Base-by-base conservation (phyloP, 92 coral and sea anemone species). In the Siderastrea radians region DNA sequence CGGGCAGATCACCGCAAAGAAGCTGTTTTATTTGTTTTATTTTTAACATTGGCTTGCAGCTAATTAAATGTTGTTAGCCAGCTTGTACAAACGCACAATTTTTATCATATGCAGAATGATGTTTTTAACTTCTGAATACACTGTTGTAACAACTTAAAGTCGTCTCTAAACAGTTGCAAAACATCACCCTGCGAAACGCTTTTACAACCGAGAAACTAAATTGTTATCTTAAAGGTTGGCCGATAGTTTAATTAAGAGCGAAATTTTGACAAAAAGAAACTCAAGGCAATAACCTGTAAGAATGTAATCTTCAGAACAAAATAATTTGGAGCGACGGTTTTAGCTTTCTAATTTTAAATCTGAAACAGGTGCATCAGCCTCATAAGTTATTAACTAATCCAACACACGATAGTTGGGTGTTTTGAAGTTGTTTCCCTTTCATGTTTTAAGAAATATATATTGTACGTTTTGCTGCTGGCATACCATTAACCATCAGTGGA, bases 81-180 rank as follows among this genome's bases (percentile, higher is more conserved):
- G 49, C 80, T 75, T 55, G 49, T 7, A 19, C n/a, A 55, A 55
- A 19, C 66, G 66, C 16, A 53, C 80, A 50, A 38, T 54, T 75
- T 19, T 75, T 75, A 54, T 75, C 80, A 57, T 75, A 55, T 54
- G 66, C 80, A 75, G 65, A 19, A 75, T 55, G 14, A 72, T 72
- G 76, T 3, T 1, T 48, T 72, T 43, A 72, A 49, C 47, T 16
- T 49, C 45, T 50, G 59, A 72, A 72, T 58, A 26, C 38, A 26
- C 38, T 26, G 38, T 26, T 49, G 77, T 59, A 72, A 72, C 77
- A 72, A 72, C 55, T 48, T 26, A 26, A 47, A 72, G 16, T 72
- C 49, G 76, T 50, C 16, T 26, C 7, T 49, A 45, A 68, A 72
- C 77, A 72, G n/a, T 16, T 49, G 48, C 57, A 53, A 61, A 61